Evolutionary conservation across 2,797 vertebrate species (phyloP).

Genomic region (Kryptopterus vitreolus): DNA sequence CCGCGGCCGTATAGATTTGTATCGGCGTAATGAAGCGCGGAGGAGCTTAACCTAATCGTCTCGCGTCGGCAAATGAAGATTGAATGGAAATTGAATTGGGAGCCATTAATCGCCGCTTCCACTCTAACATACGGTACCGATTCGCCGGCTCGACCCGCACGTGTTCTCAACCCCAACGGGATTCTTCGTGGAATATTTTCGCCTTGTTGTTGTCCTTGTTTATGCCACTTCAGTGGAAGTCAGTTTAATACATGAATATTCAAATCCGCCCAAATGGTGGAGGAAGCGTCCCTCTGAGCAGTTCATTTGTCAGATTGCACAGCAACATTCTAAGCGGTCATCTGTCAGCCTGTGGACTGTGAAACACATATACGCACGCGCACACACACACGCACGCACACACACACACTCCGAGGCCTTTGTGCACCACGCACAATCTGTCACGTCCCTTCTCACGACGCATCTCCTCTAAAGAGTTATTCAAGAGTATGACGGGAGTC

Average conservation of each 20-base stretch:
- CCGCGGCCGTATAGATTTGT: conserved; percentile 37
- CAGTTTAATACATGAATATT: conserved; percentile 66
- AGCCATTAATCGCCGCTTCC: conserved; percentile 22
- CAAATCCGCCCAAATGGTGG: conserved; percentile 43
- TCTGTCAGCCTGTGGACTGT: conserved; percentile 52
- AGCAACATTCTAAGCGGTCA: conserved; percentile 55
- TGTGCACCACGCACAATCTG: conserved; percentile 44
- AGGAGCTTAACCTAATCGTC: conserved; percentile 33
- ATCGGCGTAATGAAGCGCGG: conserved; percentile 37
- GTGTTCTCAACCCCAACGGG: neutral
- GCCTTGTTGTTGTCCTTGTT: neutral
- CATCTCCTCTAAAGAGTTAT: conserved; percentile 4
- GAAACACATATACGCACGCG: conserved; percentile 29
- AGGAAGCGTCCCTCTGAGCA: conserved; percentile 48
- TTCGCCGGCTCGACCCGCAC: no score
- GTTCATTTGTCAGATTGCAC: conserved; percentile 47
- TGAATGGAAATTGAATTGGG: conserved; percentile 30
- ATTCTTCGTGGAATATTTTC: neutral
- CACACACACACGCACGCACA: conserved; percentile 30
- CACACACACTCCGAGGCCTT: neutral
- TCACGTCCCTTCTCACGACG: conserved; percentile 20
- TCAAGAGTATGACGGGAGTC: neutral
- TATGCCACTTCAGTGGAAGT: conserved; percentile 16
- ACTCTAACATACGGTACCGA: conserved; percentile 43
- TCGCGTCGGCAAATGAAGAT: conserved; percentile 29